These are phyloP conservation scores for Peromyscus attwateri DNA, from an alignment of 2,797 vertebrate genomes.

Conservation along the genomic window DNA sequence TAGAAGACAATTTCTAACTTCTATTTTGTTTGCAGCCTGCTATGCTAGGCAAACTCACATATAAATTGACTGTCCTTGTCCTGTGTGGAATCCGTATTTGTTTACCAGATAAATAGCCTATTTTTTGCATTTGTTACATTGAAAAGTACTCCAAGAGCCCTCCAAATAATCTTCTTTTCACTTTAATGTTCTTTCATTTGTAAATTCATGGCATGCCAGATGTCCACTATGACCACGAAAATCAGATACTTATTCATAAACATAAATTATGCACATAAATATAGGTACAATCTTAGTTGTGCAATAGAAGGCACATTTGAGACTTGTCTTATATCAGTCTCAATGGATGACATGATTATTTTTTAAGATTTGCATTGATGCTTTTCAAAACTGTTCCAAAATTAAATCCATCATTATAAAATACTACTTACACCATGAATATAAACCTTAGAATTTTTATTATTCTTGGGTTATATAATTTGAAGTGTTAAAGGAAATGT, in stretches of 20 bases:
- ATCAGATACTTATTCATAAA: constrained; percentile 3
- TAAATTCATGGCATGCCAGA: background rate
- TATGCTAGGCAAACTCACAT: constrained; percentile 53
- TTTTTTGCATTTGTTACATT: constrained; percentile 23
- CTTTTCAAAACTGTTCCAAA: constrained; percentile 9
- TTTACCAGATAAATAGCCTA: constrained; percentile 17
- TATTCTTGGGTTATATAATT: background rate
- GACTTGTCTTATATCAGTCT: background rate
- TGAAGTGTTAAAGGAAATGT: background rate
- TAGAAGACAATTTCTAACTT: constrained; percentile 61
- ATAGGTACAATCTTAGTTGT: background rate
- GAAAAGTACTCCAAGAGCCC: background rate
- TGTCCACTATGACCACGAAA: background rate
- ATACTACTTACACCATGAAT: background rate
- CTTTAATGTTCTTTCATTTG: background rate
- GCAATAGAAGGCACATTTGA: background rate
- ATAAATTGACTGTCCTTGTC: constrained; percentile 51
- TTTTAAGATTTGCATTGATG: background rate
- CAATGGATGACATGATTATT: background rate
- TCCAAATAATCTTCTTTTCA: background rate
- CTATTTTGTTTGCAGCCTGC: constrained; percentile 70
- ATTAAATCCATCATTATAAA: background rate
- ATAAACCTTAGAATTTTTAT: background rate
- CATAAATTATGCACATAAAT: constrained; percentile 26
- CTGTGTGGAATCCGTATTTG: background rate